Conservation (phyloP, 2,797 vertebrate species). For the Sebastes minor region DNA sequence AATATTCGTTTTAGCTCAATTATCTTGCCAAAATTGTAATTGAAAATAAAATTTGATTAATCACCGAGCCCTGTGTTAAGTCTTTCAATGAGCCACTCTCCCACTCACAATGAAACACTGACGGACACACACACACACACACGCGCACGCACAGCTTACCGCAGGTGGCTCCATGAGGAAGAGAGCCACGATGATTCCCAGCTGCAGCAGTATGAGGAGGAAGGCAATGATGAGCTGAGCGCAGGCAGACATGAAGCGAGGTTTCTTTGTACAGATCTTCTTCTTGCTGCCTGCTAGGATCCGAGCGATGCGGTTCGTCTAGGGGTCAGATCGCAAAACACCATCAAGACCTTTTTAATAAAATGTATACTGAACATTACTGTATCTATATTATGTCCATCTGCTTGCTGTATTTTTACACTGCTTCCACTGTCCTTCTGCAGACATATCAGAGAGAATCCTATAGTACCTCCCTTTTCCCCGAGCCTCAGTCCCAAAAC, state of each 20-base stretch:
- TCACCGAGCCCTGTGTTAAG: background rate
- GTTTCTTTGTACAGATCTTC: conserved; percentile 99
- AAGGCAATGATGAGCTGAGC: conserved; percentile 97
- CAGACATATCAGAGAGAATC: background rate
- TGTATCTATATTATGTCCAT: background rate
- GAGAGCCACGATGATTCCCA: conserved; percentile 95
- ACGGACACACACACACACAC: background rate
- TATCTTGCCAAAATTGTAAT: background rate
- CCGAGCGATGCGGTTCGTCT: conserved; percentile 92
- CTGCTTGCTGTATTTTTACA: background rate
- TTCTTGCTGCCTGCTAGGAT: conserved; percentile 99
- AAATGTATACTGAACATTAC: background rate
- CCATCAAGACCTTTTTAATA: conserved; percentile 7
- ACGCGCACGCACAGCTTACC: conserved; percentile 62
- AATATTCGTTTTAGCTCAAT: background rate
- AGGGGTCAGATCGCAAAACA: conserved; percentile 24
- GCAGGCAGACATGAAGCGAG: conserved; percentile 98
- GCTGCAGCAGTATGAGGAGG: conserved; percentile 93
- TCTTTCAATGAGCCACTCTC: background rate
- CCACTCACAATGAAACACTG: background rate
- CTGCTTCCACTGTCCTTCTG: background rate
- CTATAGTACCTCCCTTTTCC: background rate
- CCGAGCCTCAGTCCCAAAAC: background rate
- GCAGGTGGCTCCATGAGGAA: conserved; percentile 96
- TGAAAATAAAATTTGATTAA: background rate